phyloP scores from a whole-genome alignment of 2,888 invertebrate species.

The Synergus gifuensis region DNA sequence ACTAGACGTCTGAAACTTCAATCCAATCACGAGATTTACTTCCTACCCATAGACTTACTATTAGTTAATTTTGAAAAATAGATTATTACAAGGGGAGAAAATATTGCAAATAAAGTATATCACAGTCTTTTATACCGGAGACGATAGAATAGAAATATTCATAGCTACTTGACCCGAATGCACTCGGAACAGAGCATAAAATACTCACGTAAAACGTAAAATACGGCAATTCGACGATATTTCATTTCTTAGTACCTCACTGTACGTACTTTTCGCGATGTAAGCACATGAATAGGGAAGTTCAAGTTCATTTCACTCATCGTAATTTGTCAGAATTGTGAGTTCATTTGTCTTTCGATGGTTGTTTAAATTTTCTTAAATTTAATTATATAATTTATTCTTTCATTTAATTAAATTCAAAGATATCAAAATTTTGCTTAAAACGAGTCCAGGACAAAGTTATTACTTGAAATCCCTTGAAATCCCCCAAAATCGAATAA shows the following conservation, averaged over 20 bases:
- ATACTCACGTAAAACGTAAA: constrained; percentile 23
- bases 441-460: no score
- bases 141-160: constrained; percentile 27
- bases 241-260: constrained; percentile 22
- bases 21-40: no score
- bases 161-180: constrained; percentile 31
- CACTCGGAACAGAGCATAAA: constrained; percentile 22
- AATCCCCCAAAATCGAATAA: no score
- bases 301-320: not conserved
- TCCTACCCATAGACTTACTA: no score
- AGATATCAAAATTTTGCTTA: no score
- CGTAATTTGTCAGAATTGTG: no score
- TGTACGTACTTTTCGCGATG: not conserved
- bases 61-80: not conserved
- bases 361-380: no score
- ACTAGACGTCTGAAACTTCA: no score
- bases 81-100: not conserved
- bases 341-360: no score
- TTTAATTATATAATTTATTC: no score
- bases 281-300: not conserved
- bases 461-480: no score
- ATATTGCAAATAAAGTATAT: constrained; percentile 10
- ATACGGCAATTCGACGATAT: constrained; percentile 6
- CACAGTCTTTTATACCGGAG: not conserved
- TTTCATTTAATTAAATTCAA: no score